phyloP scores from a whole-genome alignment of 1,140 invertebrate species.

The Ceratoteleas bidentatus region DNA sequence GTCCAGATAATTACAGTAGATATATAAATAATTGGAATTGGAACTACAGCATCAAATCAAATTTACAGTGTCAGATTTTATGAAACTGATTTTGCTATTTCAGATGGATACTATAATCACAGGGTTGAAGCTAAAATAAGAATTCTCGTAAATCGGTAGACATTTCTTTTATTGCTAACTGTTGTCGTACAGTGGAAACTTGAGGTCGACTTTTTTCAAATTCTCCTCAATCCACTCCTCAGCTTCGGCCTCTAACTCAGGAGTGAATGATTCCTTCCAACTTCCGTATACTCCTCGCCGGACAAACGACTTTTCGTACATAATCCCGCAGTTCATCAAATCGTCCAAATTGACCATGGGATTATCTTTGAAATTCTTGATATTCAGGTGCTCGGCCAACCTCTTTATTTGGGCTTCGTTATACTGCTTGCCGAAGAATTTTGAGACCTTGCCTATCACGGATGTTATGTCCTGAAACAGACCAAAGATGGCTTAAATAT shows the following conservation, averaged over 20 bases:
- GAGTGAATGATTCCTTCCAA: constrained; percentile 85
- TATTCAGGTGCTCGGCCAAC: constrained; percentile 85
- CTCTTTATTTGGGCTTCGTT: constrained; percentile 81
- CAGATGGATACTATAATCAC: too few relatives aligned
- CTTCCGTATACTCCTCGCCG: constrained; percentile 84
- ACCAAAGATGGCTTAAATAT: too few relatives aligned
- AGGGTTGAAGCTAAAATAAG: too few relatives aligned
- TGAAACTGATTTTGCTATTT: too few relatives aligned
- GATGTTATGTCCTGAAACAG: constrained; percentile 81
- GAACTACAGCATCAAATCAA: too few relatives aligned
- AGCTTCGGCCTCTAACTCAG: constrained; percentile 82
- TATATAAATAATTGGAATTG: too few relatives aligned
- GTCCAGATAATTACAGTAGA: too few relatives aligned
- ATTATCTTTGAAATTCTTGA: constrained; percentile 89
- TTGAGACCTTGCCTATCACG: constrained; percentile 81
- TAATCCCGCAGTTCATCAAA: constrained; percentile 83
- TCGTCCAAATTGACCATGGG: constrained; percentile 84
- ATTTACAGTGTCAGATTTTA: too few relatives aligned
- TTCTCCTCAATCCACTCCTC: constrained; percentile 85
- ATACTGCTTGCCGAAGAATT: constrained; percentile 84
- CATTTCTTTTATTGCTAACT: too few relatives aligned
- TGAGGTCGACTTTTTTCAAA: constrained; percentile 80
- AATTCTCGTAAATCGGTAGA: too few relatives aligned
- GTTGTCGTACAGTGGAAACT: too few relatives aligned
- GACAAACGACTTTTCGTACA: constrained; percentile 83